Conservation (phyloP, 2,888 invertebrate species). For the Amaurobius ferox region DNA sequence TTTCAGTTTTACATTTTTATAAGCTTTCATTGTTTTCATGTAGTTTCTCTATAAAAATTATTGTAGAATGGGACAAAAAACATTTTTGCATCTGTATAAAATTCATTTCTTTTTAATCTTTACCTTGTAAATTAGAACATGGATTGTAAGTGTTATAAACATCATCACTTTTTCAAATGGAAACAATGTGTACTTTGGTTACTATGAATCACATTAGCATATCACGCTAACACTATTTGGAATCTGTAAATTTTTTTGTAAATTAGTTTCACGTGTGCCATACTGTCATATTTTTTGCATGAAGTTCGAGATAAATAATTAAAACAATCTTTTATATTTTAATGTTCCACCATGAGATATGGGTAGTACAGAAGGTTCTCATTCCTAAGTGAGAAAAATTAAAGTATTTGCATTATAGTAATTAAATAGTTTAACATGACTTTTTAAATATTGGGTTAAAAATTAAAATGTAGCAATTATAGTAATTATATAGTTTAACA, state of each 20-base stretch:
- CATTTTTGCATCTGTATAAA: conserved; percentile 65
- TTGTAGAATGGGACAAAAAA: conserved; percentile 9
- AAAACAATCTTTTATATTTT: no score
- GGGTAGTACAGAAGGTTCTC: no score
- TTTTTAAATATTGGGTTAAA: no score
- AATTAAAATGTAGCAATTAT: no score
- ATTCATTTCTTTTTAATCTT: conserved; percentile 65
- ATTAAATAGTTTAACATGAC: no score
- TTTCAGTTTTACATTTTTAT: conserved; percentile 16
- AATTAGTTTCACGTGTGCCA: neutral
- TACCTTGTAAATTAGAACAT: conserved; percentile 64
- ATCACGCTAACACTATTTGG: neutral
- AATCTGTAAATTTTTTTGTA: neutral
- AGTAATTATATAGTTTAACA: no score
- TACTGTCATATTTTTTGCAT: no score
- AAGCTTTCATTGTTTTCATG: conserved; percentile 14
- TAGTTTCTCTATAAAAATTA: conserved; percentile 10
- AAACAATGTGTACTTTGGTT: neutral
- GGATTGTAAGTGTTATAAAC: conserved; percentile 49
- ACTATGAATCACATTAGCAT: neutral
- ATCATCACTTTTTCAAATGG: conserved; percentile 17
- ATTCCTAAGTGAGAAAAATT: no score
- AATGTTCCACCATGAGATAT: no score
- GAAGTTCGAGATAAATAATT: no score
- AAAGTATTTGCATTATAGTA: no score